Base-by-base conservation (phyloP, 2,888 invertebrate species). In the Gibbula magus region DNA sequence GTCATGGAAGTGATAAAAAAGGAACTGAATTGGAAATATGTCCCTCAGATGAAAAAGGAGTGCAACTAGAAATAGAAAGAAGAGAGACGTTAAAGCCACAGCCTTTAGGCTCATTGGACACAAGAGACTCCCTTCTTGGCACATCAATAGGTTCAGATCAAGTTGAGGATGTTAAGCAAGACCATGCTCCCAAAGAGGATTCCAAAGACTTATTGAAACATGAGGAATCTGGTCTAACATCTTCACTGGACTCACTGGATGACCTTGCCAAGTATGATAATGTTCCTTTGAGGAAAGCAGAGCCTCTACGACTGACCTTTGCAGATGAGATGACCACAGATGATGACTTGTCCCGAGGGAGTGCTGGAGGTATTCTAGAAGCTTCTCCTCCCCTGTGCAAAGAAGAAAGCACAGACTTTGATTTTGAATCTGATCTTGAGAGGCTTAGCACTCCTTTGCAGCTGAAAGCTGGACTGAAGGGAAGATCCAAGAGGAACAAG, bases 361-460 rank as follows among this genome's bases (percentile, higher is more conserved):
- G 32, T 25, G 29, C 13, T 52, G 29, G n/a, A 32, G 54, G 18
- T 8, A n/a, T 18, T 16, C 35, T 35, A 10, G 54, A 39, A 35
- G n/a, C 54, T 29, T 32, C 75, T 54, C 32, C 32, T 2, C n/a
- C 35, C 20, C 32, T 45, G 16, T 32, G 29, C 35, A 67, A 39
- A 79, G 82, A 83, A 18, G 83, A 82, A 32, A 81, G 81, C 53
- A 85, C 85, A 22, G 85, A 85, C 75, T 74, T 79, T 54, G 79
- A 79, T 56, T 53, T 79, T 39, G 79, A 79, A 51, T 83, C 83
- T n/a, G 85, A 85, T 80, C 54, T 85, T 51, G 84, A 85, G 80
- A 83, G 78, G 52, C 67, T 83, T 10, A 66, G 82, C 10, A 66
- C 52, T n/a, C 85, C 83, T 8, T 29, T 61, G 10, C 35, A 73